Evolutionary conservation across 2,888 invertebrate species (phyloP).

Genomic region (Adineta ricciae): DNA sequence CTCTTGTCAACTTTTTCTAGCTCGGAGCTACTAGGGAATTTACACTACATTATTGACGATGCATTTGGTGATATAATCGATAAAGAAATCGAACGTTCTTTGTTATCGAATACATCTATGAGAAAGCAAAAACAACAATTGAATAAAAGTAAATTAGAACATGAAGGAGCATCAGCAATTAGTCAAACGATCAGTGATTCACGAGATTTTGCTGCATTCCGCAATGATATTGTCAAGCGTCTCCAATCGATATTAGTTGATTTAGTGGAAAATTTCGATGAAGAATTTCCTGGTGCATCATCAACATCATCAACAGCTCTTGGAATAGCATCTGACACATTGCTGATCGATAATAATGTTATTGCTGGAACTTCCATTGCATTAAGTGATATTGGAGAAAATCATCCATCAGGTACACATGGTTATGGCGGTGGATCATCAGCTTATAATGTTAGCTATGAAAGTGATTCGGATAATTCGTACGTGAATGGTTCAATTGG

Average conservation of each 20-base stretch:
- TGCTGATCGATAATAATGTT: background rate
- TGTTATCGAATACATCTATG: background rate
- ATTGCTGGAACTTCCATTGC: background rate
- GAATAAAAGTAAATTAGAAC: background rate
- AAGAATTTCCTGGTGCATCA: background rate
- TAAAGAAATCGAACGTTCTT: slow-evolving; percentile 8
- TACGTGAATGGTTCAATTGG: background rate
- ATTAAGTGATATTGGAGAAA: background rate
- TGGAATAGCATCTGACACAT: background rate
- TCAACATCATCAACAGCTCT: background rate
- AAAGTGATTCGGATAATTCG: background rate
- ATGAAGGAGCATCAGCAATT: slow-evolving; percentile 11
- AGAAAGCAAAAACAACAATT: background rate
- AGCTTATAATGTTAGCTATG: background rate
- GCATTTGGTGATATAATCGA: background rate
- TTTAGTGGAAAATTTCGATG: background rate
- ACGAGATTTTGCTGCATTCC: background rate
- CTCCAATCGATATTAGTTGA: background rate
- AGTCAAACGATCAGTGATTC: background rate
- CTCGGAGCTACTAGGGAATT: background rate
- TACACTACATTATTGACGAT: background rate
- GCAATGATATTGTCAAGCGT: background rate
- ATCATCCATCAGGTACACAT: background rate
- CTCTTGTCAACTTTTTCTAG: background rate
- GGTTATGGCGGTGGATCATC: background rate